Base-by-base conservation (phyloP, 2,797 vertebrate genomes). In the Semotilus atromaculatus region DNA sequence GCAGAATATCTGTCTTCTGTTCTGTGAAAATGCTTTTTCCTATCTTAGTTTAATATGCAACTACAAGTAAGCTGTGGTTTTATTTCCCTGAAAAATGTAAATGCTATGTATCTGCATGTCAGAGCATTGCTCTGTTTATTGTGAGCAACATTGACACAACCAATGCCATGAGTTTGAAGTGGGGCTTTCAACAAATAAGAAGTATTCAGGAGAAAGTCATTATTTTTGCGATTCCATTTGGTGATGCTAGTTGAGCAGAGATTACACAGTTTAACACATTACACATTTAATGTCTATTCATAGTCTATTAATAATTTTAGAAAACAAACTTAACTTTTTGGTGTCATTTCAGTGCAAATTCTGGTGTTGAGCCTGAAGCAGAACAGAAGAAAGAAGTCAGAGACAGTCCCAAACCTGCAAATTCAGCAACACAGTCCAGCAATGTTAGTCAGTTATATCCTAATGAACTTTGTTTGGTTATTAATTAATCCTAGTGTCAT, bases 321-420 rank as follows among this genome's bases (percentile, higher is more conserved):
- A n/a, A 18, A 29, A 58, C 66, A 29, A 34, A 53, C 2, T 64
- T 88, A 85, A 88, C 6, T 74, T 67, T 73, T 53, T 82, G 19
- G 91, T 91, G 87, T 71, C 53, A 48, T 91, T 82, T 53, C 81
- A 93, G 93, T 31, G 60, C 85, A 81, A 94, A 92, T 86, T 94
- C 87, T 90, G 92, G 89, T 78, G 90, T 94, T 74, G 93, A 93
- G 2, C 93, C 96, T 48, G 96, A 97, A 38, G 91, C 95, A 16
- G 94, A 94, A 88, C 93, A 95, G 91, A 96, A 96, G 89, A 97
- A 94, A 92, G 96, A 97, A 86, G 91, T 95, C 66, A 96, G 92
- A 88, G 95, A 96, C 55, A 40, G 58, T 90, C 84, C 97, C 85
- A 98, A 96, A 92, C 96, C 97, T 90, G 89, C 93, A 31, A 96